Evolutionary conservation across 2,113 vertebrate genomes (phyloP).

Genomic region (Corythornis madagascariensis): DNA sequence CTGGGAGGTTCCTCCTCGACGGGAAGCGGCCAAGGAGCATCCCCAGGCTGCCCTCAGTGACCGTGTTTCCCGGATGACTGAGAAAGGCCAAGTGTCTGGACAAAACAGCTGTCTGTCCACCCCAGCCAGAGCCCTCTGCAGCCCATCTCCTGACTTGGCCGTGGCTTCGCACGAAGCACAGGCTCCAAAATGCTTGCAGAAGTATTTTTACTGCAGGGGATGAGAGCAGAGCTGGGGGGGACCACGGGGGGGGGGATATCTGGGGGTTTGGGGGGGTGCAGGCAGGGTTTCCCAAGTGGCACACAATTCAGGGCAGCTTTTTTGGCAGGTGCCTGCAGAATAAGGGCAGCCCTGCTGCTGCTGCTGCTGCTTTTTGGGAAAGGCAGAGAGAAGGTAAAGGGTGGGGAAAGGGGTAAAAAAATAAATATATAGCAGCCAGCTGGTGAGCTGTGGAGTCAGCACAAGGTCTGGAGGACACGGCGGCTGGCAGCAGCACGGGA

Average conservation of each 20-base stretch:
- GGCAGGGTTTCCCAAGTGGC: neutral
- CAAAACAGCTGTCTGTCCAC: neutral
- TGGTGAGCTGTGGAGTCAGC: slow-evolving; percentile 67
- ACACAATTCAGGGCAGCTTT: fast-evolving
- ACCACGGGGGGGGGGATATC: neutral
- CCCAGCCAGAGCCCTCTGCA: neutral
- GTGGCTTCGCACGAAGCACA: fast-evolving
- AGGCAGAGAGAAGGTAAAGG: neutral
- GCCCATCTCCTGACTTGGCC: slow-evolving; percentile 9
- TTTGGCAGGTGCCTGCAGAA: neutral
- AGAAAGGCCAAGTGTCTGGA: slow-evolving; percentile 20
- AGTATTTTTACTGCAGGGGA: neutral
- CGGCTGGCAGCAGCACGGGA: neutral
- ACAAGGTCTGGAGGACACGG: slow-evolving; percentile 13
- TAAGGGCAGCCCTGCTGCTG: neutral
- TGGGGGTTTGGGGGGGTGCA: fast-evolving
- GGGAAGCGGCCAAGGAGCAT: neutral
- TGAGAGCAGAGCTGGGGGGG: fast-evolving
- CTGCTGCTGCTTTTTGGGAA: neutral
- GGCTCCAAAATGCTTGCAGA: neutral
- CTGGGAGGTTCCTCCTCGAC: neutral
- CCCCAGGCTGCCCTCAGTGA: neutral
- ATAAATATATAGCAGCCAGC: slow-evolving; percentile 61
- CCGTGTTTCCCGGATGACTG: neutral
- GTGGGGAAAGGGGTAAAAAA: neutral